A percentile compares a stretch with the other conserved stretches of the same genome.
Conservation (phyloP, 2,888 invertebrate genomes). For the Colletes collaris region DNA sequence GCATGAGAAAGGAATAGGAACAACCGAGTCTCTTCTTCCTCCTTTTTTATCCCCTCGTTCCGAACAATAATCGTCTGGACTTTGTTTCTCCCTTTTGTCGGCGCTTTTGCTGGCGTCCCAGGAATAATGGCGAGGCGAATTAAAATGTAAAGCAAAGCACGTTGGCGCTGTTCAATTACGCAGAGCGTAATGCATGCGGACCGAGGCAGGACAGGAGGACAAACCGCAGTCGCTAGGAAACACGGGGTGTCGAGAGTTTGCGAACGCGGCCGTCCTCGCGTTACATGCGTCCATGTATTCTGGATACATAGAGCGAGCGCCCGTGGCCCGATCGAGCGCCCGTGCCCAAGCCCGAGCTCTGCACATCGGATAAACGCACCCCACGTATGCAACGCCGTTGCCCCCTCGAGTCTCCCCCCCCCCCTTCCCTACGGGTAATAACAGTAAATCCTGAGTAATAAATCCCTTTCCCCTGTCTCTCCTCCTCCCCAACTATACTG, state of each 20-base stretch:
- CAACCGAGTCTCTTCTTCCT: not conserved
- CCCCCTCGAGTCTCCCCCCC: slow-evolving; percentile 65
- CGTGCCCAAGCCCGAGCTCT: not conserved
- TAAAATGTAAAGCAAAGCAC: slow-evolving; percentile 60
- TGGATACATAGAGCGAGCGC: slow-evolving; percentile 26
- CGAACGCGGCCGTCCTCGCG: slow-evolving; percentile 35
- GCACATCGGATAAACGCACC: slow-evolving; percentile 68
- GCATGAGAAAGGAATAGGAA: not conserved
- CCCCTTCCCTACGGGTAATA: slow-evolving; percentile 80
- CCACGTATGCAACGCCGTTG: slow-evolving; percentile 68
- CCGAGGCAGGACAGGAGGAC: slow-evolving; percentile 47
- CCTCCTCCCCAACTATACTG: slow-evolving; percentile 11
- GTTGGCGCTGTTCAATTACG: slow-evolving; percentile 62
- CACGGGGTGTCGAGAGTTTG: slow-evolving; percentile 33
- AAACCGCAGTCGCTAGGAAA: slow-evolving; percentile 62
- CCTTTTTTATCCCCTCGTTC: not conserved
- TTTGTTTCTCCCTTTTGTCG: slow-evolving; percentile 11
- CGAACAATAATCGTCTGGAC: slow-evolving; percentile 20
- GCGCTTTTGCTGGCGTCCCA: slow-evolving; percentile 2
- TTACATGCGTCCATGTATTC: slow-evolving; percentile 22
- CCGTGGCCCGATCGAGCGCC: not conserved
- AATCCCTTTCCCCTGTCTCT: slow-evolving; percentile 73
- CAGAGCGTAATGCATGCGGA: slow-evolving; percentile 55
- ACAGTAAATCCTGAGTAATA: slow-evolving; percentile 82
- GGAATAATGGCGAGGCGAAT: slow-evolving; percentile 43